Conservation (phyloP, 1,140 invertebrate genomes). For the Teleogryllus occipitalis region DNA sequence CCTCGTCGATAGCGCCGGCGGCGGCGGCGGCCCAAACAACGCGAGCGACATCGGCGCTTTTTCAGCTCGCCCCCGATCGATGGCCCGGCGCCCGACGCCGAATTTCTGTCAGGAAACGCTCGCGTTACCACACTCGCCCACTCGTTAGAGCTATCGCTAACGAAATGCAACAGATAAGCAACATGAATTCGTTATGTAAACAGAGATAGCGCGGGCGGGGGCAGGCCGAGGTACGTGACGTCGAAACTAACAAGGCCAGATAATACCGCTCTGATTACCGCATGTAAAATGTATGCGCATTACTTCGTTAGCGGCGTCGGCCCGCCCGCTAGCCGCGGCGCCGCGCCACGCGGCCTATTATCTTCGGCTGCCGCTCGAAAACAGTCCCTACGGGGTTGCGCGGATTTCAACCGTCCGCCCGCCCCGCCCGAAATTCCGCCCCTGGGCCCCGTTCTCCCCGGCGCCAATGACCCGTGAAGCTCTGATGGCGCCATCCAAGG, state of each 20-base stretch:
- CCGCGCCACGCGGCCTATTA: not conserved
- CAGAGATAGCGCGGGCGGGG: not conserved
- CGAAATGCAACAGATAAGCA: not conserved
- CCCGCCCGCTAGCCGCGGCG: too few relatives aligned
- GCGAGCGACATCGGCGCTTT: not conserved
- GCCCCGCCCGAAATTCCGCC: too few relatives aligned
- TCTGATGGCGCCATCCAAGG: too few relatives aligned
- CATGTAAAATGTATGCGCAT: not conserved
- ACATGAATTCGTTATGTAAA: slow-evolving; percentile 1
- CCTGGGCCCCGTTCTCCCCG: too few relatives aligned
- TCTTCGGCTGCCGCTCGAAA: not conserved
- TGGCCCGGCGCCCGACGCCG: not conserved
- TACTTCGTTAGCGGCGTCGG: not conserved
- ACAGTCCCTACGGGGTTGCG: too few relatives aligned
- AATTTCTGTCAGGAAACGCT: not conserved
- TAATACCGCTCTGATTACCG: not conserved
- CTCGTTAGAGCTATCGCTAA: not conserved
- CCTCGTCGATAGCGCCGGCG: too few relatives aligned
- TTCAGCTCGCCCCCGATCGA: not conserved
- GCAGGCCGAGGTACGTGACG: not conserved
- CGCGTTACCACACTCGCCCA: not conserved
- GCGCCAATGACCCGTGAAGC: too few relatives aligned
- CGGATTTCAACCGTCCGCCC: too few relatives aligned
- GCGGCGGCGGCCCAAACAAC: too few relatives aligned
- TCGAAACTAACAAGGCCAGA: not conserved